phyloP scores from a whole-genome alignment of 1,140 invertebrate species.

The Drosophila lini region DNA sequence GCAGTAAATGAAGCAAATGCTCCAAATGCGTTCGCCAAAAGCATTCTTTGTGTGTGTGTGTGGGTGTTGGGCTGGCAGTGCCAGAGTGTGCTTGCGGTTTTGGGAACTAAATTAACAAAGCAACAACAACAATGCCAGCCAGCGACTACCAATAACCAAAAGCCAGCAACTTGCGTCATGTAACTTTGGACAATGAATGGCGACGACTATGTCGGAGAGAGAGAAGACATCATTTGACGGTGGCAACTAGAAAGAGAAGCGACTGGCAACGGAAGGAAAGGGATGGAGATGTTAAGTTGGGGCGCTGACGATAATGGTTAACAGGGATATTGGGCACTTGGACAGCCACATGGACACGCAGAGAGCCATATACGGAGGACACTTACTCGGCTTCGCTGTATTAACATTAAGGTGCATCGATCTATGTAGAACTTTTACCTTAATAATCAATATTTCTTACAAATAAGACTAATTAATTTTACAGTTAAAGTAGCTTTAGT shows the following conservation, averaged over 20 bases:
- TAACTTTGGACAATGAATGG: constrained; percentile 67
- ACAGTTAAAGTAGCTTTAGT: no score
- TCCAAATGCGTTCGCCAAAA: constrained; percentile 77
- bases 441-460: no score
- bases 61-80: constrained; percentile 18
- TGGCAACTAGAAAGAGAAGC: constrained; percentile 16
- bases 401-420: background rate
- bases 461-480: no score
- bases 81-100: constrained; percentile 38
- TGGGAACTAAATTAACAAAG: constrained; percentile 78
- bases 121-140: constrained; percentile 15
- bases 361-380: constrained; percentile 9
- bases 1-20: constrained; percentile 83
- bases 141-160: constrained; percentile 75
- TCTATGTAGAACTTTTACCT: background rate
- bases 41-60: constrained; percentile 44
- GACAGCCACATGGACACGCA: constrained; percentile 11
- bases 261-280: background rate
- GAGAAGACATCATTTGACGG: background rate
- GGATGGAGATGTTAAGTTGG: constrained; percentile 14
- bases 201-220: constrained; percentile 8
- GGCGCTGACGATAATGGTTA: constrained; percentile 41
- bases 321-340: constrained; percentile 27
- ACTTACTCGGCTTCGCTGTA: background rate
- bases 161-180: constrained; percentile 69